Evolutionary conservation across 2,113 vertebrate genomes (phyloP).

Genomic region (Lepisosteus oculatus): DNA sequence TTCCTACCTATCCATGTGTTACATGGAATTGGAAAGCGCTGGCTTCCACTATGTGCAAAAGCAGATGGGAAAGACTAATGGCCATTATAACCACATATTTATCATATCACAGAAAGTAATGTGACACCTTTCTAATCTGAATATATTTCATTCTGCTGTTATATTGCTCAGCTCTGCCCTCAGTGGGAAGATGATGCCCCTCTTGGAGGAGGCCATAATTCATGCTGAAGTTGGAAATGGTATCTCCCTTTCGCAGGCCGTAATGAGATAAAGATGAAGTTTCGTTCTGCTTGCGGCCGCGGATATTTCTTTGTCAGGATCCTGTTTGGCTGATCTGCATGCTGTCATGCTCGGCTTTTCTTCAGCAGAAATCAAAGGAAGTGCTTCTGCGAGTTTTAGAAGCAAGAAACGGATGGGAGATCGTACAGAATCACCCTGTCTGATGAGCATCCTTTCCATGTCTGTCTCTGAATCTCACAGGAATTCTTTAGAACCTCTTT

Average conservation of each 20-base stretch:
- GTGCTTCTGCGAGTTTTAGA: conserved; percentile 45
- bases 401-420: conserved; percentile 38
- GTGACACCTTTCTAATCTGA: conserved; percentile 69
- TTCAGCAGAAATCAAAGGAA: conserved; percentile 59
- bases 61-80: conserved; percentile 60
- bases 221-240: conserved; percentile 7
- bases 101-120: conserved; percentile 62
- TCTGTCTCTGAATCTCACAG: neutral
- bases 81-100: conserved; percentile 58
- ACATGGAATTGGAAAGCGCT: neutral
- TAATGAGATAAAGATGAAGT: conserved; percentile 66
- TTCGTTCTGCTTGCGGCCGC: conserved; percentile 32
- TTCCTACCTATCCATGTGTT: neutral
- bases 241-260: conserved; percentile 36
- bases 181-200: neutral
- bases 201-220: neutral
- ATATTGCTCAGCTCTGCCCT: conserved; percentile 52
- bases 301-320: conserved; percentile 39
- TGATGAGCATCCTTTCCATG: conserved; percentile 19
- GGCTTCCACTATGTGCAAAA: conserved; percentile 36
- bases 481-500: neutral
- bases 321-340: conserved; percentile 36
- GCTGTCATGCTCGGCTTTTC: conserved; percentile 18
- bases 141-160: conserved; percentile 69
- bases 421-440: conserved; percentile 36